phyloP scores from a whole-genome alignment of 2,888 invertebrate species.

The Nebria salina region DNA sequence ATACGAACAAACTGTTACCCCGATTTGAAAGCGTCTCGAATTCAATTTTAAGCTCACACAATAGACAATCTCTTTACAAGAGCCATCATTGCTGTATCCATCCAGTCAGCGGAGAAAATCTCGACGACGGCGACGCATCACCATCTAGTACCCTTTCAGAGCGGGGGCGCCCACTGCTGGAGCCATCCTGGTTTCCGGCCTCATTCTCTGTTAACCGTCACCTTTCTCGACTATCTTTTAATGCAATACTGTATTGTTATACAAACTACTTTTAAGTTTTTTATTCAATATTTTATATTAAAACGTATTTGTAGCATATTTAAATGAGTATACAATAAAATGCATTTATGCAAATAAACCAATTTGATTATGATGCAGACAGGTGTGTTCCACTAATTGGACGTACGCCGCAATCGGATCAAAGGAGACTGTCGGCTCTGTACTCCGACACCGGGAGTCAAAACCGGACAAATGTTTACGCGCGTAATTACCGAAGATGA shows the following conservation, averaged over 20 bases:
- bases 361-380: background rate
- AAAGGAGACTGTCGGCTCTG: conserved; percentile 11
- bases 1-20: conserved; percentile 20
- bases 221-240: background rate
- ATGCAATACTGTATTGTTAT: background rate
- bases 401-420: conserved; percentile 27
- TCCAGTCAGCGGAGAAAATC: conserved; percentile 19
- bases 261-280: background rate
- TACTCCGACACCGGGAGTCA: conserved; percentile 13
- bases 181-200: background rate
- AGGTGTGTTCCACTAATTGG: conserved; percentile 35
- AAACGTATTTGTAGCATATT: too few relatives aligned
- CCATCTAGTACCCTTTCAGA: conserved; percentile 4
- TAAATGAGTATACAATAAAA: background rate
- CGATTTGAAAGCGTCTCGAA: conserved; percentile 54
- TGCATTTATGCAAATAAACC: background rate
- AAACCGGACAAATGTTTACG: conserved; percentile 41
- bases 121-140: background rate
- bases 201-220: background rate
- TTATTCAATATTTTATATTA: too few relatives aligned
- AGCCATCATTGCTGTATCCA: conserved; percentile 28
- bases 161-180: background rate
- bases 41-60: conserved; percentile 55
- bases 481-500: conserved; percentile 44
- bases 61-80: conserved; percentile 55